Conservation (phyloP, 64 coral and sea anemone species). For the Stylophora pistillata region DNA sequence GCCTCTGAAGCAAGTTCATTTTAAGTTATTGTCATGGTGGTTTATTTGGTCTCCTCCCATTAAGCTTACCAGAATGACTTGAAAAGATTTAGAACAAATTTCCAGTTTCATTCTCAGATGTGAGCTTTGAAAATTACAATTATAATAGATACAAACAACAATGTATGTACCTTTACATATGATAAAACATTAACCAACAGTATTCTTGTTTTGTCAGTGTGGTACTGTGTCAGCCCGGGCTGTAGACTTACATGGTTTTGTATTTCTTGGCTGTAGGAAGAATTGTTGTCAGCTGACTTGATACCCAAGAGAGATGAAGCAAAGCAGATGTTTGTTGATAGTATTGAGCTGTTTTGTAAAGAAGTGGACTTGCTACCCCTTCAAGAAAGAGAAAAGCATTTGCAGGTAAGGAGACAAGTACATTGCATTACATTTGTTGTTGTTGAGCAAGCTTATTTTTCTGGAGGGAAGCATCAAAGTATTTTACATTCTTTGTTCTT, state of each 20-base stretch:
- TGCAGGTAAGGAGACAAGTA: not conserved
- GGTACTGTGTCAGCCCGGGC: not conserved
- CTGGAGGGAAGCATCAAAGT: not conserved
- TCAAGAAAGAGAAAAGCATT: not conserved
- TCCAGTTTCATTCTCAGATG: too few species aligned
- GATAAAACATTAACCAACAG: too few species aligned
- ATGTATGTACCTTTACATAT: too few species aligned
- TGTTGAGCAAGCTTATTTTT: not conserved
- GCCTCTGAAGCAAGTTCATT: too few species aligned
- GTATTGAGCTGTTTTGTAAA: conserved; percentile 24
- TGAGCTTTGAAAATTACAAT: too few species aligned
- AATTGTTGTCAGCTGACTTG: not conserved
- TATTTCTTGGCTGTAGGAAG: not conserved
- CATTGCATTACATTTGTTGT: too few species aligned
- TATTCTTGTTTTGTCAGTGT: too few species aligned
- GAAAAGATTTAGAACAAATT: too few species aligned
- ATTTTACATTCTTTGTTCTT: not conserved
- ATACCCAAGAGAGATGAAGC: not conserved
- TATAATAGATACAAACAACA: too few species aligned
- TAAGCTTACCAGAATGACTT: too few species aligned
- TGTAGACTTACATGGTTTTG: not conserved
- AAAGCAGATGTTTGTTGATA: conserved; percentile 4
- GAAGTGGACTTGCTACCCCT: conserved; percentile 13
- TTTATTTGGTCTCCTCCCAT: too few species aligned
- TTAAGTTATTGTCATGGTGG: too few species aligned